A percentile compares a stretch with the other conserved stretches of the same genome.
Evolutionary conservation across 1,140 invertebrate genomes (phyloP).

Genomic region (Oryzaephilus surinamensis): DNA sequence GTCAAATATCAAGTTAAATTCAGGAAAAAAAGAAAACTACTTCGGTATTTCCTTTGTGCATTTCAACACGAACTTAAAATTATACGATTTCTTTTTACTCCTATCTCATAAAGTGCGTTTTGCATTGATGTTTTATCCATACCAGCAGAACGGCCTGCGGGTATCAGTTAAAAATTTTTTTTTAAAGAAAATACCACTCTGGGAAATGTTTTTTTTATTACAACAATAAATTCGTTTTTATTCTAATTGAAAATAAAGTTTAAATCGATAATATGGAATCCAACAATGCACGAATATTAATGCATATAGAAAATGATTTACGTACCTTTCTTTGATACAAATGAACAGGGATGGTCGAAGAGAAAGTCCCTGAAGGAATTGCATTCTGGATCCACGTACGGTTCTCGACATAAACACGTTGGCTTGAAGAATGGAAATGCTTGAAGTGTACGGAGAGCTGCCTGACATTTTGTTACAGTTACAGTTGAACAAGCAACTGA

Average conservation of each 20-base stretch:
- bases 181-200: too few relatives aligned
- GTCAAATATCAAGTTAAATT: too few relatives aligned
- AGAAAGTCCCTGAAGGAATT: slow-evolving; percentile 85
- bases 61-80: too few relatives aligned
- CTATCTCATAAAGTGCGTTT: too few relatives aligned
- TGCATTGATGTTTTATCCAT: too few relatives aligned
- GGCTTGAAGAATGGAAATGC: slow-evolving; percentile 85
- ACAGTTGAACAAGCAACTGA: slow-evolving; percentile 85
- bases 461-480: slow-evolving; percentile 84
- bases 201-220: slow-evolving; percentile 2
- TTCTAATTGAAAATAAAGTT: neutral
- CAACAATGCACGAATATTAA: neutral
- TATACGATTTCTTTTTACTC: too few relatives aligned
- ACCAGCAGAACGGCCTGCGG: too few relatives aligned
- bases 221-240: too few relatives aligned
- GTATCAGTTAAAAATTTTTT: too few relatives aligned
- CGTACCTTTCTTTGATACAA: slow-evolving; percentile 75
- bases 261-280: neutral
- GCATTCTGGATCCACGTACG: slow-evolving; percentile 78
- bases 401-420: slow-evolving; percentile 81
- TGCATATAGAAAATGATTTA: neutral
- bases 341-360: slow-evolving; percentile 84
- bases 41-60: too few relatives aligned
- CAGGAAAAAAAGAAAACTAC: too few relatives aligned
- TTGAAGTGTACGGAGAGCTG: slow-evolving; percentile 73